Percentiles rank a stretch among this genome's conserved stretches.
Evolutionary conservation across 2,797 vertebrate genomes (phyloP).

Genomic region (Sphenodon punctatus): DNA sequence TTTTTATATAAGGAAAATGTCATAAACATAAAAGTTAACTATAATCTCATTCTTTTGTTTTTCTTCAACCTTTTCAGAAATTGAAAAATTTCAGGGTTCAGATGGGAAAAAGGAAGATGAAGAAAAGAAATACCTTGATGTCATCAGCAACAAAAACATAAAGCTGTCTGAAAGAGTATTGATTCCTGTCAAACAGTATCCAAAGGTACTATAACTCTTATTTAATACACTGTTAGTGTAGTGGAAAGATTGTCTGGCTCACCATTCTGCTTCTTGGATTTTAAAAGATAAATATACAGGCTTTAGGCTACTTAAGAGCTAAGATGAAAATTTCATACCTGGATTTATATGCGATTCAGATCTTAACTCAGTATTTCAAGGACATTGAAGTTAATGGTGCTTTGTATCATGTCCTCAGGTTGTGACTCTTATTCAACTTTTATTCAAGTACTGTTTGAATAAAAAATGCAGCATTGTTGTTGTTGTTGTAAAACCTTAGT

Average conservation of each 20-base stretch:
- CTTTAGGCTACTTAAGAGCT: not conserved
- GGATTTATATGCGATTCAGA: not conserved
- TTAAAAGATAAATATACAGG: not conserved
- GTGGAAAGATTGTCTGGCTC: not conserved
- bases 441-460: too few relatives aligned
- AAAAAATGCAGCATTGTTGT: not conserved
- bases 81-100: slow-evolving; percentile 93
- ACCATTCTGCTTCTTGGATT: not conserved
- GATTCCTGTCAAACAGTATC: slow-evolving; percentile 98
- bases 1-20: not conserved
- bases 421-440: too few relatives aligned
- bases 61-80: slow-evolving; percentile 82
- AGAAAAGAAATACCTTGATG: slow-evolving; percentile 96
- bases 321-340: not conserved
- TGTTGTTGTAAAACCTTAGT: not conserved
- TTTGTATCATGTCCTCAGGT: not conserved
- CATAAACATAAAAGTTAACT: not conserved
- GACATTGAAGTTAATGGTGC: not conserved
- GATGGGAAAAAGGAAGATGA: slow-evolving; percentile 93
- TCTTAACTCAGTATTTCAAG: not conserved
- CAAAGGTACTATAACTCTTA: slow-evolving; percentile 87
- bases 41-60: slow-evolving; percentile 10
- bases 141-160: slow-evolving; percentile 99
- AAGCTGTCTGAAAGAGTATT: slow-evolving; percentile 96
- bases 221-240: not conserved